phyloP scores from a whole-genome alignment of 2,797 vertebrate species.

The Enteromius paludinosus region DNA sequence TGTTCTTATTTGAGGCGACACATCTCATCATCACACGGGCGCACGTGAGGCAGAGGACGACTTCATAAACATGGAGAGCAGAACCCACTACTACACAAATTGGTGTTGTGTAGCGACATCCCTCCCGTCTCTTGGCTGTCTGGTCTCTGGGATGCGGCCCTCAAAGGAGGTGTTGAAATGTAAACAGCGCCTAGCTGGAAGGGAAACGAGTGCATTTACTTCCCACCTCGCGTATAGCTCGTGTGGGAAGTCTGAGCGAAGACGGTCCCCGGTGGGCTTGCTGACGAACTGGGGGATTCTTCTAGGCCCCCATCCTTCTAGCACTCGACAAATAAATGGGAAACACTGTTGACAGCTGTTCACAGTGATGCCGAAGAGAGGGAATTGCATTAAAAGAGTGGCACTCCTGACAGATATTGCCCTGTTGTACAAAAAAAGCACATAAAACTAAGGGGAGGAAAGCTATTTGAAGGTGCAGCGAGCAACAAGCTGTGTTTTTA shows the following conservation, averaged over 20 bases:
- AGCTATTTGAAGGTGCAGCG: conserved; percentile 53
- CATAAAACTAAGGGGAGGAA: conserved; percentile 57
- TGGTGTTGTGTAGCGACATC: conserved; percentile 64
- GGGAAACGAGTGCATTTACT: conserved; percentile 71
- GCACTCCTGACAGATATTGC: conserved; percentile 74
- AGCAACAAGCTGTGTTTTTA: conserved; percentile 44
- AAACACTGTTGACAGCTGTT: conserved; percentile 73
- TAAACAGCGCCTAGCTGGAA: conserved; percentile 64
- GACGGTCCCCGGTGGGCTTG: conserved; percentile 48
- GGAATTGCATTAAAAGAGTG: conserved; percentile 71
- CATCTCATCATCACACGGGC: conserved; percentile 38
- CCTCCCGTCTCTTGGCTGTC: conserved; percentile 63
- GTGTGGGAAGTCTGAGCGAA: conserved; percentile 47
- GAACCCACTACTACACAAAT: conserved; percentile 38
- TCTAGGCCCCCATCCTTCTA: conserved; percentile 67
- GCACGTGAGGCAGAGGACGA: conserved; percentile 27
- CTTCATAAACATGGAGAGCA: conserved; percentile 42
- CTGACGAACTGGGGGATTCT: conserved; percentile 63
- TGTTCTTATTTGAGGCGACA: conserved; percentile 22
- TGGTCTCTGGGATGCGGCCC: conserved; percentile 66
- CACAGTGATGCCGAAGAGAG: conserved; percentile 69
- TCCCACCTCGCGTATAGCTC: conserved; percentile 68
- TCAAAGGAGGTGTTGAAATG: conserved; percentile 78
- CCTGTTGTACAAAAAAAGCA: conserved; percentile 60
- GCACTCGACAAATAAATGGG: conserved; percentile 77